Evolutionary conservation across 2,113 vertebrate genomes (phyloP).

Genomic region (Bambusicola thoracicus): DNA sequence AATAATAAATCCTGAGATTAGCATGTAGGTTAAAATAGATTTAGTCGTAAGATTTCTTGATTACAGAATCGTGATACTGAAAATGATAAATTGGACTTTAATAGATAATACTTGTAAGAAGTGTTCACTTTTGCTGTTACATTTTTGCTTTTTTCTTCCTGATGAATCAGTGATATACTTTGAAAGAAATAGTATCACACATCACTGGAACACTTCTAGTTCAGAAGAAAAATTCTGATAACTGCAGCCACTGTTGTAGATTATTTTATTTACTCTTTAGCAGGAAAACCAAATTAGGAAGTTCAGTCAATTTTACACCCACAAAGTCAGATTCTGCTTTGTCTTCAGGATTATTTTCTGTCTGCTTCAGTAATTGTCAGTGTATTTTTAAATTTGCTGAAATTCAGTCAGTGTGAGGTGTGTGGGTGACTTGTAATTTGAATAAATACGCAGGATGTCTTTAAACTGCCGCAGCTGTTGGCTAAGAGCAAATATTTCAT

Average conservation of each 20-base stretch:
- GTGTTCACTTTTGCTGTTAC: neutral
- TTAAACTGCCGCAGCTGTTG: slow-evolving; percentile 81
- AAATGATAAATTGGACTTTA: neutral
- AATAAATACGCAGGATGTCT: slow-evolving; percentile 78
- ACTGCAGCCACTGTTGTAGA: neutral
- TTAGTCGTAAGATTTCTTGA: neutral
- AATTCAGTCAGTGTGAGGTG: slow-evolving; percentile 57
- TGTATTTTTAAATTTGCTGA: slow-evolving; percentile 33
- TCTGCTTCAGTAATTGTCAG: slow-evolving; percentile 17
- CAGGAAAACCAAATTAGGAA: neutral
- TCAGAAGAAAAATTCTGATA: neutral
- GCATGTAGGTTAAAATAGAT: neutral
- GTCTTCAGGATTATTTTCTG: slow-evolving; percentile 1
- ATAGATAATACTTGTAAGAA: neutral
- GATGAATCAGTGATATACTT: neutral
- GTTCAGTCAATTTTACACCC: neutral
- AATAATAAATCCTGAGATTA: neutral
- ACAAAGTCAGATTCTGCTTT: neutral
- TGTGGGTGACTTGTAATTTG: slow-evolving; percentile 75
- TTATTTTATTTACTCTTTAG: neutral
- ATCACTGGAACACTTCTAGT: too few species aligned
- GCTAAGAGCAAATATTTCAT: slow-evolving; percentile 84
- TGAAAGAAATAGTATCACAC: neutral
- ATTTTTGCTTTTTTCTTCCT: neutral
- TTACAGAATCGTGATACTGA: neutral